Conservation (phyloP, 2,797 vertebrate species). For the Mormyrus proboscirostris region DNA sequence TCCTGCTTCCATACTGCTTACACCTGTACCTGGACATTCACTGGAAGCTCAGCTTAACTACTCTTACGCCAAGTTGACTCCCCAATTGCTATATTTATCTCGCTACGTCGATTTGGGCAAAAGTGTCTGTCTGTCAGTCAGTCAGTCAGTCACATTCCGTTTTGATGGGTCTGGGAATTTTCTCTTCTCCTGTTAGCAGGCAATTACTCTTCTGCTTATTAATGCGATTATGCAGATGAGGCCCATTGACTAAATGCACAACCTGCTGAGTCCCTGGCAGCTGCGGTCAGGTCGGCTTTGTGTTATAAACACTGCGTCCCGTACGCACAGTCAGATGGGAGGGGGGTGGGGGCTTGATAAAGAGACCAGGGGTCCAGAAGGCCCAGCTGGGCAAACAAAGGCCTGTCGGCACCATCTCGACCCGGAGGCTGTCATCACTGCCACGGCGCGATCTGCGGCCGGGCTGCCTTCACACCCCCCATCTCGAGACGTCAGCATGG, state of each 20-base stretch:
- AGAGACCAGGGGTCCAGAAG: neutral
- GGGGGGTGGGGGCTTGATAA: neutral
- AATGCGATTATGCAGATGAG: neutral
- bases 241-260: neutral
- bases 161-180: neutral
- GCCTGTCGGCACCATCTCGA: neutral
- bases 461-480: neutral
- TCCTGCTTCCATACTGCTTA: no score
- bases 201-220: neutral
- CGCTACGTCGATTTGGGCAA: neutral
- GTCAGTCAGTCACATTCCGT: neutral
- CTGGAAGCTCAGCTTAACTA: neutral
- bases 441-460: neutral
- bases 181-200: neutral
- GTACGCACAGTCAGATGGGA: neutral
- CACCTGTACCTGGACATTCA: neutral
- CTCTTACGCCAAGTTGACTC: neutral
- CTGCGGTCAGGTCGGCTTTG: neutral
- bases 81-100: neutral
- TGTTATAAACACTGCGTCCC: neutral
- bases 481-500: neutral
- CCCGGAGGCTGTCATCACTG: neutral
- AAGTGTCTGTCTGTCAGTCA: neutral
- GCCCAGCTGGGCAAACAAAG: neutral
- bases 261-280: neutral